phyloP scores from a whole-genome alignment of 2,888 invertebrate species.

The Gymnocheta viridis region DNA sequence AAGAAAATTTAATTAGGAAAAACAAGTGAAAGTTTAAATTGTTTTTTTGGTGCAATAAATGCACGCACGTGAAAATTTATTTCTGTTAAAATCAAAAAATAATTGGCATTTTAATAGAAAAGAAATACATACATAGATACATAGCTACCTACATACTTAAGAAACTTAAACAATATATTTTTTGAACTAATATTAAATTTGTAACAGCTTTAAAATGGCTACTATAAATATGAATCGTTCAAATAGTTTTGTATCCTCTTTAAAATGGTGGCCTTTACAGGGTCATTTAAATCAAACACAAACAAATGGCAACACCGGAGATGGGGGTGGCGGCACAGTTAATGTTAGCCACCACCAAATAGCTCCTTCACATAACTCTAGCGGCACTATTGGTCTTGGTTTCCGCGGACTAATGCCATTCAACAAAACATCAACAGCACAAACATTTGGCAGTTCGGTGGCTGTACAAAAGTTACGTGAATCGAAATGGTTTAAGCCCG shows the following conservation, averaged over 20 bases:
- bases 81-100: background rate
- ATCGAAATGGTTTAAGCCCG: constrained; percentile 89
- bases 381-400: constrained; percentile 69
- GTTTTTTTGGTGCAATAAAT: constrained; percentile 18
- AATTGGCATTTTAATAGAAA: background rate
- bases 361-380: constrained; percentile 50
- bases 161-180: constrained; percentile 10
- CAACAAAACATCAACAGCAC: constrained; percentile 71
- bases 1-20: constrained; percentile 42
- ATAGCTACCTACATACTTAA: too few relatives aligned
- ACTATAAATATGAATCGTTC: constrained; percentile 79
- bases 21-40: constrained; percentile 61
- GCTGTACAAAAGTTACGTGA: constrained; percentile 88
- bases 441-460: constrained; percentile 85
- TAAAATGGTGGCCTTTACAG: constrained; percentile 82
- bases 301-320: constrained; percentile 54
- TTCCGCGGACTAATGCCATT: constrained; percentile 81
- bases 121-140: too few relatives aligned
- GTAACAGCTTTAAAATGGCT: constrained; percentile 39
- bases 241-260: constrained; percentile 80
- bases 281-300: constrained; percentile 76
- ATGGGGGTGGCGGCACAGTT: constrained; percentile 60
- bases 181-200: constrained; percentile 11
- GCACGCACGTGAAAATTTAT: constrained; percentile 40
- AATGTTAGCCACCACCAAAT: constrained; percentile 70